Evolutionary conservation across 2,113 vertebrate genomes (phyloP), one percentile per base, ranked within the genome.

Genomic region (Antennarius striatus): DNA sequence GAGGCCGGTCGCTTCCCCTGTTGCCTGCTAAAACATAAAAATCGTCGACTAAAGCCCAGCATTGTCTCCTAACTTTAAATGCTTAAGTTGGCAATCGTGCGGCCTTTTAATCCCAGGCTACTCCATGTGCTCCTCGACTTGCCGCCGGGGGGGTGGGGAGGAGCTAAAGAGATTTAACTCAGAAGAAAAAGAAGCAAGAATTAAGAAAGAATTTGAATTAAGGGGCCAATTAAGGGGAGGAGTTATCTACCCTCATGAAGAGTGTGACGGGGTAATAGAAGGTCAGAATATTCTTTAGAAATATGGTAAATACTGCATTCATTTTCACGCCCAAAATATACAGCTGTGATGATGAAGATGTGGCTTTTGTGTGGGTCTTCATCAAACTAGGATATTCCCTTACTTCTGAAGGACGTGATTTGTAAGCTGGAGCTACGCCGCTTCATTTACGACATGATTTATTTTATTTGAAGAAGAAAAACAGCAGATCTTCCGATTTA

Each of bases 21-120:
- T 4, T 48, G 68, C 22, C 22, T 57, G 68, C 49, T 45, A 47
- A 14, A 66, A 79, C 79, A 75, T 72, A 79, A 65, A 78, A 39
- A 29, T 47, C 0, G 49, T 68, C 58, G 68, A 48, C 70, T 54
- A 77, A 78, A 46, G 30, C 3, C 59, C 5, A 5, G 28, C 60
- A 48, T 58, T 55, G 16, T 45, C 32, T 50, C 57, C 22, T 15
- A 22, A 47, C 55, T 71, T 43, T 68, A 50, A 73, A 67, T 51
- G 56, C 60, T 22, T 12, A 10, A 6, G 52, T 12, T 68, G 29
- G 54, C 52, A 71, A 42, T 72, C 52, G 66, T 57, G 75, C 68
- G 71, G 49, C 48, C 75, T 72, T 84, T 73, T 75, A 73, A 73
- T 71, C 61, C 40, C 2, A 0, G 45, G 45, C 60, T 66, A 16